Evolutionary conservation across 2,888 invertebrate genomes (phyloP).

Genomic region (Teleiodes luculella): DNA sequence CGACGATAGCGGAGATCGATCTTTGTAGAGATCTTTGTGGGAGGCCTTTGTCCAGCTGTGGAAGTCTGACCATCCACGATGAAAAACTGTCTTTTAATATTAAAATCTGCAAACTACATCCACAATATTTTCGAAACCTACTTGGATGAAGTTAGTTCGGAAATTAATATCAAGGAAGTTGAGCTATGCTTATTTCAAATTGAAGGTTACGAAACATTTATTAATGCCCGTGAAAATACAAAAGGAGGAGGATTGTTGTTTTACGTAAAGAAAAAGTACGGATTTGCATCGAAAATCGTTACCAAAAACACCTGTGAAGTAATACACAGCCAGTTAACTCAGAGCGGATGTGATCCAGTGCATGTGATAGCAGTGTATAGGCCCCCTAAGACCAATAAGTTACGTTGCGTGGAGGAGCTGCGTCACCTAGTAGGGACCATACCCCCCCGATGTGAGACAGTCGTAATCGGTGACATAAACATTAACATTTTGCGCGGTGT

Average conservation of each 20-base stretch:
- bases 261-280: neutral
- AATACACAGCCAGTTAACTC: neutral
- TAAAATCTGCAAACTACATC: too few species aligned
- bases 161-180: neutral
- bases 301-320: neutral
- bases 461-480: neutral
- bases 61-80: too few species aligned
- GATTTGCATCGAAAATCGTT: neutral
- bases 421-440: neutral
- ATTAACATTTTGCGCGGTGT: neutral
- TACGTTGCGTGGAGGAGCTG: neutral
- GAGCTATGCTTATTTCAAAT: neutral
- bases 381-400: neutral
- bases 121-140: too few species aligned
- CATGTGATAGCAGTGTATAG: neutral
- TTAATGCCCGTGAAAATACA: neutral
- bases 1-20: too few species aligned
- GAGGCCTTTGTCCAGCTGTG: too few species aligned
- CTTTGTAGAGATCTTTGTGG: too few species aligned
- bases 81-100: too few species aligned
- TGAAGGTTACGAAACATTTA: neutral
- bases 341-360: neutral
- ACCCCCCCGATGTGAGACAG: neutral
- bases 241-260: neutral
- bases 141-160: too few species aligned